Percentiles rank a stretch among this genome's conserved stretches.
Evolutionary conservation across 2,797 vertebrate species (phyloP).

Genomic region (Cyclura pinguis): DNA sequence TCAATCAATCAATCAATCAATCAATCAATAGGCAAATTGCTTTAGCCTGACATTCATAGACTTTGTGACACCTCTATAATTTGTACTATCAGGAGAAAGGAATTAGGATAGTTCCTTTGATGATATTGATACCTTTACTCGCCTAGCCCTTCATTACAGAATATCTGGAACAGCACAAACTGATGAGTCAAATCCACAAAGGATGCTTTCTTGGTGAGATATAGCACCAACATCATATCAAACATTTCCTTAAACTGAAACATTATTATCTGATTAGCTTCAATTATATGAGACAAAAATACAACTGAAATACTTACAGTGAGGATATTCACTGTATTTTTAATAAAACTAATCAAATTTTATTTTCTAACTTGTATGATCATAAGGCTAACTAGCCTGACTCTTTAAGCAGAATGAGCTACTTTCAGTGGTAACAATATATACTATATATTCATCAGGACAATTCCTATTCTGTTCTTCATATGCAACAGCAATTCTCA

Average conservation of each 20-base stretch:
- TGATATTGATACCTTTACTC: slow-evolving; percentile 17
- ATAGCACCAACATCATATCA: neutral
- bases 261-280: neutral
- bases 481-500: neutral
- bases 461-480: neutral
- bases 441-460: neutral
- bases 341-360: neutral
- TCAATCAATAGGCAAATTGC: neutral
- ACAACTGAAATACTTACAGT: neutral
- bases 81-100: slow-evolving; percentile 4
- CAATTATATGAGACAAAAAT: neutral
- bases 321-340: neutral
- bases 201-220: neutral
- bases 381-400: neutral
- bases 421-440: neutral
- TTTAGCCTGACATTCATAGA: neutral
- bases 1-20: too few species aligned
- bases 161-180: neutral
- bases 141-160: neutral
- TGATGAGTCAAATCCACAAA: neutral
- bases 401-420: neutral
- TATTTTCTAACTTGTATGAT: neutral
- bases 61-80: neutral
- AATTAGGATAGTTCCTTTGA: neutral
- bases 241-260: neutral